Conservation (phyloP, 2,113 vertebrate species). For the Natator depressus region DNA sequence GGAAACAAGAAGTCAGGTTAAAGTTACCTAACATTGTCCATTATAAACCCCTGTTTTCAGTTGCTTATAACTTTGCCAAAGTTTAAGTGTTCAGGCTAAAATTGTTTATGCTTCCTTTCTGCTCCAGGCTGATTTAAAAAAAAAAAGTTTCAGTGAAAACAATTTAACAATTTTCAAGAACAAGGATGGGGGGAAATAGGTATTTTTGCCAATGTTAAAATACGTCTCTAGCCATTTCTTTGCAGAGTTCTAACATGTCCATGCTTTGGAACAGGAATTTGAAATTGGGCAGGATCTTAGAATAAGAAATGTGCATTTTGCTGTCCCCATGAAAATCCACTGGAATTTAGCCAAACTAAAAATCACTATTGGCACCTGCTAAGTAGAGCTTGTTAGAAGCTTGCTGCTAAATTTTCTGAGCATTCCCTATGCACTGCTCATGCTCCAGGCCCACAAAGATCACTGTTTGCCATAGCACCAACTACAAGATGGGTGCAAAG, state of each 20-base stretch:
- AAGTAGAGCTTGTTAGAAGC: neutral
- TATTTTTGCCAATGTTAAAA: neutral
- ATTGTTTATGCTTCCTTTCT: neutral
- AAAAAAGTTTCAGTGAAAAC: neutral
- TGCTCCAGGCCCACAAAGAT: neutral
- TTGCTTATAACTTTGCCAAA: slow-evolving; percentile 4
- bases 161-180: neutral
- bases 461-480: neutral
- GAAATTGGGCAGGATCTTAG: neutral
- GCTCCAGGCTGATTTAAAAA: neutral
- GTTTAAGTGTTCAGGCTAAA: neutral
- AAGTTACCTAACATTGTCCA: neutral
- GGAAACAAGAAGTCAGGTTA: neutral
- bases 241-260: neutral
- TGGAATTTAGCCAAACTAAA: neutral
- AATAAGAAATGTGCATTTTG: accelerated
- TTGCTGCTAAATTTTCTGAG: accelerated
- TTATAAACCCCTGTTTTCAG: slow-evolving; percentile 20
- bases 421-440: neutral
- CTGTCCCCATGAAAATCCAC: neutral
- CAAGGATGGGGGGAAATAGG: neutral
- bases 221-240: neutral
- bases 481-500: neutral
- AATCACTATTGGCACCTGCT: neutral
- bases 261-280: neutral